A percentile compares a stretch with the other conserved stretches of the same genome.
Conservation (phyloP, 2,113 vertebrate species). For the Tapirus terrestris region DNA sequence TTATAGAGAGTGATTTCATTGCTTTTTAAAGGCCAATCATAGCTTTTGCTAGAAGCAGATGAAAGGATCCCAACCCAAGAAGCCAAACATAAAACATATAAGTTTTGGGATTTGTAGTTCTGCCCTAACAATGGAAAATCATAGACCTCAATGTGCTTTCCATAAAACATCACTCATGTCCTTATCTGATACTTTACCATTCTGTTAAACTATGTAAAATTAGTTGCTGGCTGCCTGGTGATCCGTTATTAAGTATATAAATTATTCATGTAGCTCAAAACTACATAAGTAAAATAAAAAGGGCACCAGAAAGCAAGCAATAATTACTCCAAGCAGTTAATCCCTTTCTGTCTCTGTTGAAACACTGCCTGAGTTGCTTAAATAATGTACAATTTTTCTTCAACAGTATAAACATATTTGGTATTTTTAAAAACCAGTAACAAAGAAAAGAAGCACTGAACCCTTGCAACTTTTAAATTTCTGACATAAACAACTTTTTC, state of each 20-base stretch:
- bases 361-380: neutral
- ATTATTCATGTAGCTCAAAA: neutral
- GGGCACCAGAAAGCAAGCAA: neutral
- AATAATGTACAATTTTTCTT: neutral
- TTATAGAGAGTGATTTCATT: neutral
- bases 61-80: neutral
- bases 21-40: neutral
- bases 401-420: neutral
- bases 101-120: neutral
- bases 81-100: neutral
- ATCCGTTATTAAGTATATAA: neutral
- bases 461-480: neutral
- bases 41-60: neutral
- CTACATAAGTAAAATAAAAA: neutral
- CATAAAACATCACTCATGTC: neutral
- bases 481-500: neutral
- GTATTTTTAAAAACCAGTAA: neutral
- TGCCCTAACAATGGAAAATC: neutral
- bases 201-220: neutral
- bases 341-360: neutral
- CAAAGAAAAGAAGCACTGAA: neutral
- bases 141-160: neutral
- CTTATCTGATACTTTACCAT: neutral
- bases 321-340: neutral
- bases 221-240: neutral